A percentile compares a stretch with the other conserved stretches of the same genome.
Evolutionary conservation across 2,888 invertebrate species (phyloP).

Genomic region (Cryptophagus acutangulus): DNA sequence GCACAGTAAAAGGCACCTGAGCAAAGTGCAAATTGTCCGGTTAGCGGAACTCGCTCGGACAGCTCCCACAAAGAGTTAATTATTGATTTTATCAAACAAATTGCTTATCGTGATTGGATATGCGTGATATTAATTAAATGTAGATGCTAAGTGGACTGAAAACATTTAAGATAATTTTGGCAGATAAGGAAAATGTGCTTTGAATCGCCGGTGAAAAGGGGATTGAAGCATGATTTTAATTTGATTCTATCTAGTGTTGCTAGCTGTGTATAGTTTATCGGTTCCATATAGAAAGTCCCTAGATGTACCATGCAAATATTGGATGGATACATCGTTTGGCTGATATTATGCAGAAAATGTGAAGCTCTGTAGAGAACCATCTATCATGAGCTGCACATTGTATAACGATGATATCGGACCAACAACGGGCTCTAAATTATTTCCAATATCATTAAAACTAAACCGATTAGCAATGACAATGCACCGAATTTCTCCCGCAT

Average conservation of each 20-base stretch:
- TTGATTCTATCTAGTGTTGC: conserved; percentile 13
- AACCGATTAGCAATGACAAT: conserved; percentile 2
- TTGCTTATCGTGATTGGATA: conserved; percentile 2
- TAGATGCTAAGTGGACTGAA: not conserved
- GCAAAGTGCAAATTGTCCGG: conserved; percentile 9
- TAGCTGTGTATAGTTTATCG: conserved; percentile 11
- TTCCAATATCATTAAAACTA: conserved; percentile 25
- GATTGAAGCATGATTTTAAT: conserved; percentile 14
- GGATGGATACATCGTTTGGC: conserved; percentile 17
- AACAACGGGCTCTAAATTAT: conserved; percentile 36
- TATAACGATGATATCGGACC: conserved; percentile 34
- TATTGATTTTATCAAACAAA: conserved; percentile 2
- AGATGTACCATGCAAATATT: conserved; percentile 17
- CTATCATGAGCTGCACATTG: conserved; percentile 33
- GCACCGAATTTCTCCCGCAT: not conserved
- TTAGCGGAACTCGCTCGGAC: conserved; percentile 4
- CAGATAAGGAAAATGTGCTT: not conserved
- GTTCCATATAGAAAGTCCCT: conserved; percentile 9
- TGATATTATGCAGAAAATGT: conserved; percentile 22
- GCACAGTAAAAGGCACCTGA: conserved; percentile 18
- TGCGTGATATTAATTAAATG: conserved; percentile 2
- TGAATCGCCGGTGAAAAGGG: conserved; percentile 5
- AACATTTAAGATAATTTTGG: not conserved
- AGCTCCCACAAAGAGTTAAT: conserved; percentile 8
- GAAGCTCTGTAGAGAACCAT: conserved; percentile 33